Conservation (phyloP, 2,113 vertebrate species). For the Mormoops blainvillei region DNA sequence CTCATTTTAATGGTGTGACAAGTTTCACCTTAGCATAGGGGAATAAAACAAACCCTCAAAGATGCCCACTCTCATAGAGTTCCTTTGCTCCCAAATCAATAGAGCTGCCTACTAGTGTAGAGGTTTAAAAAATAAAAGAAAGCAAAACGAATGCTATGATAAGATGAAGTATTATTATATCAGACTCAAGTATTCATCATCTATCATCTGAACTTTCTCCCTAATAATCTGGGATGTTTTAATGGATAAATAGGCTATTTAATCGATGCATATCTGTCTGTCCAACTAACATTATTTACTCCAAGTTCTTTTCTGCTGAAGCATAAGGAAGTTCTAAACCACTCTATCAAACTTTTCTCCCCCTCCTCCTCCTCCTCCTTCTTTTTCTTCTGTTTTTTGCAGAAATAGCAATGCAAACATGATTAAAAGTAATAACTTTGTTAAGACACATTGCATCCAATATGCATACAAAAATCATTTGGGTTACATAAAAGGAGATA, state of each 20-base stretch:
- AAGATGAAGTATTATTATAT: not conserved
- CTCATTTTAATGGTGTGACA: not conserved
- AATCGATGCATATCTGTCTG: not conserved
- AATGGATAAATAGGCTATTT: not conserved
- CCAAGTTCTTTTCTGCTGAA: not conserved
- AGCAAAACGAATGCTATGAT: not conserved
- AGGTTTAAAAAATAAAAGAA: not conserved
- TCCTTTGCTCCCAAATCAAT: not conserved
- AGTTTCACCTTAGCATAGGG: not conserved
- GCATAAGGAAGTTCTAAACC: not conserved
- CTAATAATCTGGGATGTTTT: not conserved
- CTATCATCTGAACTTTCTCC: not conserved
- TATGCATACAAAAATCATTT: not conserved
- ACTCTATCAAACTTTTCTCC: not conserved
- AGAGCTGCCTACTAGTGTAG: not conserved
- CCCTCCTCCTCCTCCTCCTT: no score
- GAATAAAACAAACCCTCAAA: not conserved
- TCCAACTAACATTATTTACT: not conserved
- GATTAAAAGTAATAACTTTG: not conserved
- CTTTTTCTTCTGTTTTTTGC: not conserved
- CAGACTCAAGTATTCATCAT: not conserved
- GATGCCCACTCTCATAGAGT: rapidly evolving
- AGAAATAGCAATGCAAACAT: not conserved
- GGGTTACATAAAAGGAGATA: not conserved
- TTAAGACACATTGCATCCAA: not conserved